A percentile compares a stretch with the other conserved stretches of the same genome.
Conservation (phyloP, 1,140 invertebrate genomes). For the Drosophila ficusphila region DNA sequence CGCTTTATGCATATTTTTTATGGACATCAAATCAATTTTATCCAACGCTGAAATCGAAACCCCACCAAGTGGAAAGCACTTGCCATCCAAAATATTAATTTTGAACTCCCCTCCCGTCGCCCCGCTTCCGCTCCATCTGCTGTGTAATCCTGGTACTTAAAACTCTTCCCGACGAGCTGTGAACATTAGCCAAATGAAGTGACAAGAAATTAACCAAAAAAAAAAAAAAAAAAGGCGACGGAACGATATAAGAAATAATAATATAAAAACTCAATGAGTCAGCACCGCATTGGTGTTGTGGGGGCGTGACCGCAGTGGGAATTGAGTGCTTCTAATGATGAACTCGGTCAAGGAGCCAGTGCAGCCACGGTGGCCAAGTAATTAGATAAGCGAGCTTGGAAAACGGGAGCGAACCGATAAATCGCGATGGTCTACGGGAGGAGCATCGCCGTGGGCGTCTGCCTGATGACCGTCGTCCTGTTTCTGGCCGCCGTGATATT, state of each 20-base stretch:
- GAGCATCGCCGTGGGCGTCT: constrained; percentile 73
- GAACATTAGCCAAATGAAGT: constrained; percentile 67
- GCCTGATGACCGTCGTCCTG: constrained; percentile 61
- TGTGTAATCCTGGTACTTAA: constrained; percentile 52
- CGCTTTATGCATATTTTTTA: constrained; percentile 18
- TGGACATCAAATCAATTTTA: constrained; percentile 17
- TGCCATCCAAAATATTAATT: constrained; percentile 51
- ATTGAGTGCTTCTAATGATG: constrained; percentile 45
- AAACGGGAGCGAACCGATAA: constrained; percentile 31
- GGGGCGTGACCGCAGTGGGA: constrained; percentile 44
- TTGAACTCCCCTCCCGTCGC: constrained; percentile 18
- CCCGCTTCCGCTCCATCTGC: constrained; percentile 45
- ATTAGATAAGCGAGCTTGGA: constrained; percentile 60
- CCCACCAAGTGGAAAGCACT: constrained; percentile 51
- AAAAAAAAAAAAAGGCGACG: constrained; percentile 8
- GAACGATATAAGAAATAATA: constrained; percentile 48
- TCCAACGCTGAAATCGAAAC: constrained; percentile 34
- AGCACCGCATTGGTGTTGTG: constrained; percentile 17
- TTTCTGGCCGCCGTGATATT: constrained; percentile 68
- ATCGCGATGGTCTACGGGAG: constrained; percentile 74
- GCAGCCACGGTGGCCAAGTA: constrained; percentile 51
- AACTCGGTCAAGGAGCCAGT: constrained; percentile 59
- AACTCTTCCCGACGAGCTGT: constrained; percentile 33
- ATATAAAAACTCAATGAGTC: constrained; percentile 46
- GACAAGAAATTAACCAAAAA: constrained; percentile 50